Evolutionary conservation across 2,888 invertebrate genomes (phyloP).

Genomic region (Augochlorella aurata): DNA sequence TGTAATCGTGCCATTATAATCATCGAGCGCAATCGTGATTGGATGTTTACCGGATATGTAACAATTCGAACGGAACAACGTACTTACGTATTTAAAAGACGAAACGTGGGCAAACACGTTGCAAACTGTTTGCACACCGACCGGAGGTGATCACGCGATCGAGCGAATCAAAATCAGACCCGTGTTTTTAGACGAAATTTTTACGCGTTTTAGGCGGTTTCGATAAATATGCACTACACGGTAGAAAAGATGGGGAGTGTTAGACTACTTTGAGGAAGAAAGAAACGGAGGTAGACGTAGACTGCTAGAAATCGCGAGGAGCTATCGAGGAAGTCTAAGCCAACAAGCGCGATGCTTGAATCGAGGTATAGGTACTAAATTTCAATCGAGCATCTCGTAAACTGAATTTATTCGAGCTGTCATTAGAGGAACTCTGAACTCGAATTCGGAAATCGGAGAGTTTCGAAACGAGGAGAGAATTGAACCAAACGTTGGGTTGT

Average conservation of each 20-base stretch:
- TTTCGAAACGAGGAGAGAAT: neutral
- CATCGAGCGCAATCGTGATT: slow-evolving; percentile 49
- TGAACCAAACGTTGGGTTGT: neutral
- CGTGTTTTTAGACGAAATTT: slow-evolving; percentile 23
- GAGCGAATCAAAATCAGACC: slow-evolving; percentile 21
- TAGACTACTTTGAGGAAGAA: neutral
- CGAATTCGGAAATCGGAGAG: neutral
- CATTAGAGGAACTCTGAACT: neutral
- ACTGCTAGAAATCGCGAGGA: slow-evolving; percentile 1
- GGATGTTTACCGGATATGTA: slow-evolving; percentile 48
- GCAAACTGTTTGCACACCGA: slow-evolving; percentile 1
- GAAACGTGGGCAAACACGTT: neutral
- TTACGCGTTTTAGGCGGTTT: neutral
- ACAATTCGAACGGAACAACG: slow-evolving; percentile 40
- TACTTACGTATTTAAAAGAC: slow-evolving; percentile 46
- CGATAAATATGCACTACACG: neutral
- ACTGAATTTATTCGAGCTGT: neutral
- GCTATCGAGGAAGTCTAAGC: neutral
- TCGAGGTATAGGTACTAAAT: neutral
- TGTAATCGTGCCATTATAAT: slow-evolving; percentile 64
- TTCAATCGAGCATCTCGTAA: neutral
- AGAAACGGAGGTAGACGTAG: neutral
- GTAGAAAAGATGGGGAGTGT: neutral
- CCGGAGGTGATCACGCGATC: slow-evolving; percentile 13
- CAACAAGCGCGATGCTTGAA: neutral